Conservation (phyloP, 1,140 invertebrate genomes). For the Aphaenogaster rudis region DNA sequence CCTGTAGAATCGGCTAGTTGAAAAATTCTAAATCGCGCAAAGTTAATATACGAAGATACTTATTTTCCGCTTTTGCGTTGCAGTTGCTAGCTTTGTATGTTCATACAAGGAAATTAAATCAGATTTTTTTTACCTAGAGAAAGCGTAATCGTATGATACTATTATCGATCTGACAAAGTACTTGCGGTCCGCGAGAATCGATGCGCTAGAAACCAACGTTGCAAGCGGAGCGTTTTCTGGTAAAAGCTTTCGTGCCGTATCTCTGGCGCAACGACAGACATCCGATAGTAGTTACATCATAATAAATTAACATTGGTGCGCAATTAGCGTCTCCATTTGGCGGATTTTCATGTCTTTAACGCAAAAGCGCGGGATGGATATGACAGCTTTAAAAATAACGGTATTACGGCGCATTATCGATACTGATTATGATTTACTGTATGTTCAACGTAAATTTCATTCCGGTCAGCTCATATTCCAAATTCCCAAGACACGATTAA, state of each 20-base stretch:
- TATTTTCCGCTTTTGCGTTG: background rate
- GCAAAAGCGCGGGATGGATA: background rate
- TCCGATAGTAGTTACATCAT: background rate
- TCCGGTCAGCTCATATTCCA: conserved; percentile 20
- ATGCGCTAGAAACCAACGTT: conserved; percentile 1
- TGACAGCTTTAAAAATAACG: background rate
- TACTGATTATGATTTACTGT: background rate
- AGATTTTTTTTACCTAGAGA: conserved; percentile 14
- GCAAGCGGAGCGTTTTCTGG: conserved; percentile 33
- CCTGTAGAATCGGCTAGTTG: background rate
- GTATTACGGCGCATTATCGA: background rate
- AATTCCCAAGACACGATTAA: conserved; percentile 51
- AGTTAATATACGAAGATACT: background rate
- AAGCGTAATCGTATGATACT: conserved; percentile 17
- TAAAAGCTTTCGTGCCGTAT: conserved; percentile 63
- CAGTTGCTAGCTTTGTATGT: background rate
- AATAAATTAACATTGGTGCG: conserved; percentile 43
- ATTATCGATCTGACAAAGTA: conserved; percentile 48
- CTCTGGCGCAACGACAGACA: background rate
- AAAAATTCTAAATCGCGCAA: background rate
- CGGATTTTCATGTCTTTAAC: conserved; percentile 20
- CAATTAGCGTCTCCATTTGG: conserved; percentile 31
- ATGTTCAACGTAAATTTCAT: conserved; percentile 22
- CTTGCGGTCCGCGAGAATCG: conserved; percentile 21
- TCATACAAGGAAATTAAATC: conserved; percentile 16